Evolutionary conservation across 2,888 invertebrate genomes (phyloP).

Genomic region (Cerastoderma edule): DNA sequence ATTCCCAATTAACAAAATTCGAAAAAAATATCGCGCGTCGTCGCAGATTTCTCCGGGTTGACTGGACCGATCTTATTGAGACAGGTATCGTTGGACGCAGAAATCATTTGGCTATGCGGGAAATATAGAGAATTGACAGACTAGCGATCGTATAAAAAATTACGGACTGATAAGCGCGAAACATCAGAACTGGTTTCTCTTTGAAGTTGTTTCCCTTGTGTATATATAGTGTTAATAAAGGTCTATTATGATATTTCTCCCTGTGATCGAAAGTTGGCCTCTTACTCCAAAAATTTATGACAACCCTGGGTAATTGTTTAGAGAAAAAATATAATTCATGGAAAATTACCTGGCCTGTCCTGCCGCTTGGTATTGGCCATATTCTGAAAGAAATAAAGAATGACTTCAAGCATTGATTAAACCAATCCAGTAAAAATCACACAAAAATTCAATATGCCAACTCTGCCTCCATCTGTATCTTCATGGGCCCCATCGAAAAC

Average conservation of each 20-base stretch:
- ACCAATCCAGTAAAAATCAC: neutral
- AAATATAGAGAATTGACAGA: too few species aligned
- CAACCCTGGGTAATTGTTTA: neutral
- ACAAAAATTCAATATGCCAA: too few species aligned
- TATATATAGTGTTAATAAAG: neutral
- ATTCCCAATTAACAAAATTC: too few species aligned
- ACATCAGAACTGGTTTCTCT: too few species aligned
- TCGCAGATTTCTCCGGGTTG: too few species aligned
- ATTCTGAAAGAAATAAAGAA: conserved; percentile 45
- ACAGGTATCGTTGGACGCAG: too few species aligned
- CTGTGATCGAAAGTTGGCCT: neutral
- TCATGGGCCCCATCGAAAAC: neutral
- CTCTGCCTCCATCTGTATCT: too few species aligned
- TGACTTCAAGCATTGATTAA: neutral
- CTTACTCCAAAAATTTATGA: neutral
- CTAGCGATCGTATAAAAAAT: too few species aligned
- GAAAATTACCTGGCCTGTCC: conserved; percentile 46
- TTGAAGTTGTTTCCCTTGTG: neutral
- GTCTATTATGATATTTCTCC: neutral
- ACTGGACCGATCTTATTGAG: too few species aligned
- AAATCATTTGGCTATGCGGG: too few species aligned
- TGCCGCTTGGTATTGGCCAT: conserved; percentile 52
- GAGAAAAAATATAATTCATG: neutral
- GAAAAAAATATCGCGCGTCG: too few species aligned
- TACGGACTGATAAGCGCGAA: too few species aligned